These are phyloP conservation scores for Anguilla rostrata DNA, from an alignment of 2,113 vertebrate genomes.

Conservation along the genomic window DNA sequence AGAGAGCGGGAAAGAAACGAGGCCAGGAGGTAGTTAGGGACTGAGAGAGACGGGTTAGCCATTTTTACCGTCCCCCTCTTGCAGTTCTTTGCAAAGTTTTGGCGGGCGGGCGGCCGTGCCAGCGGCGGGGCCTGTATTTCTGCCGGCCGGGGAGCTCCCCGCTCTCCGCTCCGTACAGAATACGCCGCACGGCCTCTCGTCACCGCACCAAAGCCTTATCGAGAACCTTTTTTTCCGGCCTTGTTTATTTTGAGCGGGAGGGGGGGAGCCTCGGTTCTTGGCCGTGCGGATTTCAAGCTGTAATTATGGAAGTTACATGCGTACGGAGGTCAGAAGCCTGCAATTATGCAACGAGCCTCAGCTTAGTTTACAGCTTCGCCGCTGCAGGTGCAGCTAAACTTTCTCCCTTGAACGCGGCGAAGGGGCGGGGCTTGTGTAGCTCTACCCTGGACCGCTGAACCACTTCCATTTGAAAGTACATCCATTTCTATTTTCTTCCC, in stretches of 20 bases:
- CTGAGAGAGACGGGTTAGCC: background rate
- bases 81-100: too few relatives aligned
- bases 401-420: background rate
- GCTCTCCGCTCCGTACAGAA: background rate
- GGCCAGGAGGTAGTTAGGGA: too few relatives aligned
- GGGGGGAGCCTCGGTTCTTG: background rate
- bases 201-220: constrained; percentile 24
- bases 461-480: background rate
- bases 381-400: background rate
- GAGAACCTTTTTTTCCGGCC: constrained; percentile 8
- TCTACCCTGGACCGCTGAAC: background rate
- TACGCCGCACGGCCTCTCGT: constrained; percentile 18
- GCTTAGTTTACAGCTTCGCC: background rate
- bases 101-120: background rate
- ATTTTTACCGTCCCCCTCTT: too few relatives aligned
- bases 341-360: background rate
- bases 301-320: constrained; percentile 8
- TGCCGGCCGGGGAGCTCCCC: background rate
- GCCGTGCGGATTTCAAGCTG: background rate
- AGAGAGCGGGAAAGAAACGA: background rate
- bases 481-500: background rate
- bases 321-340: background rate
- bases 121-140: constrained; percentile 1
- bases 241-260: constrained; percentile 13
- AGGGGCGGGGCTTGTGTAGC: background rate